These are phyloP conservation scores for Himalopsyche phryganea DNA, from an alignment of 1,140 invertebrate genomes.

Conservation along the genomic window DNA sequence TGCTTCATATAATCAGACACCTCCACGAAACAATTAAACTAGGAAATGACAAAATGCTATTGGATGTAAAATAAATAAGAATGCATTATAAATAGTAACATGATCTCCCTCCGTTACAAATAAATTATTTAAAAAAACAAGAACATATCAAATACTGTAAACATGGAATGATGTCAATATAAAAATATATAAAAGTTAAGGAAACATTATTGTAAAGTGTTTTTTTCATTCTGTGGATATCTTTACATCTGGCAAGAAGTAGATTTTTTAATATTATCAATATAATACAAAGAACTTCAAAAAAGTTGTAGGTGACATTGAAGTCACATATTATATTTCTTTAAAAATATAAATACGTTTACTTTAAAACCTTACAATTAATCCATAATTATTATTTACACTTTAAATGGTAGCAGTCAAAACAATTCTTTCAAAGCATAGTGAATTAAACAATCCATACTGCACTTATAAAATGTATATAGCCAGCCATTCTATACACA, in stretches of 20 bases:
- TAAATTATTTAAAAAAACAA: constrained; percentile 13
- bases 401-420: background rate
- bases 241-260: background rate
- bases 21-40: too few species aligned
- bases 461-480: too few species aligned
- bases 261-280: constrained; percentile 7
- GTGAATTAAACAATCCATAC: background rate
- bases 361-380: too few species aligned
- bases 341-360: background rate
- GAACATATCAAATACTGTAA: constrained; percentile 11
- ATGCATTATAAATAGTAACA: constrained; percentile 1
- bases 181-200: constrained; percentile 7
- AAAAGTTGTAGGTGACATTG: background rate
- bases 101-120: constrained; percentile 3
- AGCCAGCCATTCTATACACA: too few species aligned
- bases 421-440: background rate
- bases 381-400: too few species aligned
- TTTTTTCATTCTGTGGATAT: background rate
- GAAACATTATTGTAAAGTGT: background rate
- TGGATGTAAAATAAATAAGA: constrained; percentile 13
- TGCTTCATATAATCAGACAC: too few species aligned
- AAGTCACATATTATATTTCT: background rate
- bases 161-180: constrained; percentile 16
- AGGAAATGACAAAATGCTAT: background rate
- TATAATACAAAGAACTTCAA: constrained; percentile 8